Conservation (phyloP, 1,140 invertebrate species). For the Bombus affinis region DNA sequence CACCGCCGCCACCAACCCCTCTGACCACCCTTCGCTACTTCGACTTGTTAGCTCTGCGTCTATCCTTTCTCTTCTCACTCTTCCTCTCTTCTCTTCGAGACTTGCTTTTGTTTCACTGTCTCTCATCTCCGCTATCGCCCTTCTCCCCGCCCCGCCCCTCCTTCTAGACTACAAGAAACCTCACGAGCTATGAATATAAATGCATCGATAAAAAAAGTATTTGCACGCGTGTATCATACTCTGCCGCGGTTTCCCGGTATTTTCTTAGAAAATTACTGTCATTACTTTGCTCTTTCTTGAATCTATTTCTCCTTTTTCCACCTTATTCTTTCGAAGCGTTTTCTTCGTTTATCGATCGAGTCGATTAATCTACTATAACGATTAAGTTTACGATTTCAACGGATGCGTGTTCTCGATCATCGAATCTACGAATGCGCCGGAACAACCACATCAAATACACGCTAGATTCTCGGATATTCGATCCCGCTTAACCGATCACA, state of each 20-base stretch:
- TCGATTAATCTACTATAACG: background rate
- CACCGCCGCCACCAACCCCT: constrained; percentile 33
- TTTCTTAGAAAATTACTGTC: background rate
- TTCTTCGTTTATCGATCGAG: too few species aligned
- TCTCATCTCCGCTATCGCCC: background rate
- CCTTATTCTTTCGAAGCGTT: background rate
- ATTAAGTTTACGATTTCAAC: background rate
- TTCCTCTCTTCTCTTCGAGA: background rate
- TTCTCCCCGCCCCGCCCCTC: background rate
- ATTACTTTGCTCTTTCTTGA: background rate
- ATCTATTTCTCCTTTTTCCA: background rate
- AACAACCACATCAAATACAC: background rate
- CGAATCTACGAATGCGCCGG: rapidly evolving
- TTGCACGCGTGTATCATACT: background rate
- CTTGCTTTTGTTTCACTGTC: constrained; percentile 8
- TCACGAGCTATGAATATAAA: constrained; percentile 49
- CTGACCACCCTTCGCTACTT: constrained; percentile 51
- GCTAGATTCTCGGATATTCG: too few species aligned
- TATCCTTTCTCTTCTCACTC: background rate
- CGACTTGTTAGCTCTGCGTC: constrained; percentile 48
- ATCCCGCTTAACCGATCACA: background rate
- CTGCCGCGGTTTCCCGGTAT: background rate
- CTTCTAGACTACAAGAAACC: constrained; percentile 4
- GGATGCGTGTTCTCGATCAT: background rate
- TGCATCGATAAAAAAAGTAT: constrained; percentile 41